phyloP scores from a whole-genome alignment of 2,888 invertebrate species.

The Phalangium opilio region DNA sequence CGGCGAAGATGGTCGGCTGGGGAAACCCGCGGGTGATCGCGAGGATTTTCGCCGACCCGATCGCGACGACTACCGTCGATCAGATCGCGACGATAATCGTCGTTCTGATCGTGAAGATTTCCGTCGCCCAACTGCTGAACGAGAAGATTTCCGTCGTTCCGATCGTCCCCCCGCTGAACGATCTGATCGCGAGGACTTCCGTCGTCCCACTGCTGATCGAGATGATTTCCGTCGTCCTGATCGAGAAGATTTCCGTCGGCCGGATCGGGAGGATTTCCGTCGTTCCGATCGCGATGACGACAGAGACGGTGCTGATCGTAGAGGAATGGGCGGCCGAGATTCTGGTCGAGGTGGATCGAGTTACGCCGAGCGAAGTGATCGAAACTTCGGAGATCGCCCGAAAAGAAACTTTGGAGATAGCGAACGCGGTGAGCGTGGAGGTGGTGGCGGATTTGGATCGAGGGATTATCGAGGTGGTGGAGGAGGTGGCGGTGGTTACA shows the following conservation, averaged over 20 bases:
- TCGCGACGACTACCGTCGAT: too few relatives aligned
- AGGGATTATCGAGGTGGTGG: background rate
- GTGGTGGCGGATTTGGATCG: background rate
- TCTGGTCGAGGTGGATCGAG: slow-evolving; percentile 4
- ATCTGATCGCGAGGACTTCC: too few relatives aligned
- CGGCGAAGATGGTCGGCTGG: too few relatives aligned
- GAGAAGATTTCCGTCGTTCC: too few relatives aligned
- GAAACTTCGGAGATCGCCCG: background rate
- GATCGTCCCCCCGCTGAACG: too few relatives aligned
- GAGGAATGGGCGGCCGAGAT: slow-evolving; percentile 3
- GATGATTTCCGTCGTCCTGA: too few relatives aligned
- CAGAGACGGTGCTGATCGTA: background rate
- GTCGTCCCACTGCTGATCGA: background rate
- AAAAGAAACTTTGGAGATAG: slow-evolving; percentile 3
- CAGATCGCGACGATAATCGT: too few relatives aligned
- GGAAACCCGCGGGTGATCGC: too few relatives aligned
- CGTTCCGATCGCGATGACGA: background rate
- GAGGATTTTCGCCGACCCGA: too few relatives aligned
- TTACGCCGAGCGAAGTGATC: slow-evolving; percentile 2
- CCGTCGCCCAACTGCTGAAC: background rate
- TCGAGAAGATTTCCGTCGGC: background rate
- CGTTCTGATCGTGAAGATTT: too few relatives aligned
- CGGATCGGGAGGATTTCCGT: background rate
- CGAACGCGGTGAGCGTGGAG: background rate
- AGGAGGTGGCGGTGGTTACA: background rate